Evolutionary conservation across 1,140 invertebrate species (phyloP).

Genomic region (Teleogryllus occipitalis): DNA sequence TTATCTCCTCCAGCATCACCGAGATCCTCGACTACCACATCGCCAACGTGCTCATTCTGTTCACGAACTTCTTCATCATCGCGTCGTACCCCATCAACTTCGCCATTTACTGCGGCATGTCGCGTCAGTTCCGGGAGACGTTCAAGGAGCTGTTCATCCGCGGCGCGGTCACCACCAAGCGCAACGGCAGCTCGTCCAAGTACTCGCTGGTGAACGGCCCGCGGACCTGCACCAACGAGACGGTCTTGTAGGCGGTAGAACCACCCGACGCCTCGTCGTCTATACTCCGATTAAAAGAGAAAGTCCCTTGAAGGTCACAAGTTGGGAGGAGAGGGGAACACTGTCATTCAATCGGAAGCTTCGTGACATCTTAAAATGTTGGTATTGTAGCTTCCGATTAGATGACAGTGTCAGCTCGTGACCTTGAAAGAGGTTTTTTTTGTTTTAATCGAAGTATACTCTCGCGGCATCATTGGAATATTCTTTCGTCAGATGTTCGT

Average conservation of each 20-base stretch:
- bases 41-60: conserved; percentile 72
- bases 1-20: conserved; percentile 58
- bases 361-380: too few relatives aligned
- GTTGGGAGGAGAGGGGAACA: too few relatives aligned
- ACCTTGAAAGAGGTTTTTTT: too few relatives aligned
- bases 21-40: conserved; percentile 70
- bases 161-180: conserved; percentile 32
- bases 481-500: too few relatives aligned
- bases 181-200: conserved; percentile 55
- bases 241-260: conserved; percentile 56
- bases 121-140: conserved; percentile 83
- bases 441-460: too few relatives aligned
- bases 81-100: conserved; percentile 90
- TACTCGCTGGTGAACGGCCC: conserved; percentile 73
- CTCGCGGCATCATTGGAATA: too few relatives aligned
- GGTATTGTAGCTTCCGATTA: too few relatives aligned
- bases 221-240: conserved; percentile 71
- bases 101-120: conserved; percentile 94
- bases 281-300: too few relatives aligned
- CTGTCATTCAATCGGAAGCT: too few relatives aligned
- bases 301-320: too few relatives aligned
- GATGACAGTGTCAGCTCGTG: too few relatives aligned
- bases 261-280: too few relatives aligned
- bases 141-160: conserved; percentile 81
- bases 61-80: conserved; percentile 87